Evolutionary conservation across 2,888 invertebrate species (phyloP), one percentile per base, ranked within the genome.

Genomic region (Liodrosophila aerea): DNA sequence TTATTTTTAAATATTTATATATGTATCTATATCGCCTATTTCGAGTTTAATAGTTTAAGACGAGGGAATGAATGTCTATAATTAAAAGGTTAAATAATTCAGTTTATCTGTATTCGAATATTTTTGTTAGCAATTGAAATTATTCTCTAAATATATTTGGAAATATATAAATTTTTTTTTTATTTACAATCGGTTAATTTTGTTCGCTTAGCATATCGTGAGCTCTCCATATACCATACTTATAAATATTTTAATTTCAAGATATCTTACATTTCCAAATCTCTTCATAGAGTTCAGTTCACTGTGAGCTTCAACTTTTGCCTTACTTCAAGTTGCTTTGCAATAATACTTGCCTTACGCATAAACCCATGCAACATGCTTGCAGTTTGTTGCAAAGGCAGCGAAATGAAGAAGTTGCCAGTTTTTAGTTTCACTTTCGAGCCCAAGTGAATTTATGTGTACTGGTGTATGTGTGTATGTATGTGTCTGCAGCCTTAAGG

Each of bases 341-440:
- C 49, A 44, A 45, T 40, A 54, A 51, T 77, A 75, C 71, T 73
- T 75, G 57, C 61, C 18, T 37, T 52, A 52, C 75, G 59, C 82
- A 72, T 81, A 64, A 72, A 74, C 69, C 73, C 63, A 58, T 75
- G 78, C 85, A 85, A 78, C 75, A 82, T 78, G 66, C 64, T 77
- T 82, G 69, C 82, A 78, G 78, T 77, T 84, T 82, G 41, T 36
- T 9, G 29, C 51, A 50, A 56, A 44, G 31, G 50, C 43, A 52
- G 59, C 27, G 47, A 56, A 50, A 34, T 58, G 57, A 56, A 54
- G 52, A 74, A 78, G 85, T 85, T 78, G 63, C 51, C 37, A 60
- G 72, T 65, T 84, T 64, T 68, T 59, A 85, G 84, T 81, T 81
- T 84, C 85, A 86, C 86, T 81, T 81, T 81, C 84, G 77, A 61